Evolutionary conservation across 2,797 vertebrate species (phyloP).

Genomic region (Nyctibius grandis): DNA sequence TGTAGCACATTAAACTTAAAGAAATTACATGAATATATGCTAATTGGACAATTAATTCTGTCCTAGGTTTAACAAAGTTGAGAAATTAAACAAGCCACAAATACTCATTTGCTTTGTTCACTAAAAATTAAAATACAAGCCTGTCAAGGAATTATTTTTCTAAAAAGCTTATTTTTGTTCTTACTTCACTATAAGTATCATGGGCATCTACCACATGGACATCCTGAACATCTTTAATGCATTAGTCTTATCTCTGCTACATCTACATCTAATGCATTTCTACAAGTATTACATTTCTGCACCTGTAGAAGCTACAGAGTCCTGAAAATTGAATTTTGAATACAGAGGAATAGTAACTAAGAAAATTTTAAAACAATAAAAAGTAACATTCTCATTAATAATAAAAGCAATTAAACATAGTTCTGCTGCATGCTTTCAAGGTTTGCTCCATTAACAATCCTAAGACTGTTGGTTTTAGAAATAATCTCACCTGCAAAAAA

Average conservation of each 20-base stretch:
- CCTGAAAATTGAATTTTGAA: background rate
- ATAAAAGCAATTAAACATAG: background rate
- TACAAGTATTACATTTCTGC: background rate
- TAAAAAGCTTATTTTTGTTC: background rate
- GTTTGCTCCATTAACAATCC: background rate
- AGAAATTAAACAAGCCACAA: background rate
- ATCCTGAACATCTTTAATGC: background rate
- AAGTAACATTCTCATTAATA: background rate
- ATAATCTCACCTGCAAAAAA: constrained; percentile 90
- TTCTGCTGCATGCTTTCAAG: background rate
- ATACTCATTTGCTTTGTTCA: background rate
- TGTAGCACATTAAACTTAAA: background rate
- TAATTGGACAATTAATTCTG: background rate
- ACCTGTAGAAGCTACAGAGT: background rate
- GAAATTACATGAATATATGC: background rate
- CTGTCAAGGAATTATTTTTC: background rate
- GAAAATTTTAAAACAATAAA: background rate
- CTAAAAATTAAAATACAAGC: background rate
- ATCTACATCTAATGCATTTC: background rate
- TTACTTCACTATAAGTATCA: background rate
- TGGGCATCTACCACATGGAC: background rate
- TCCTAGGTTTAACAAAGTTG: background rate
- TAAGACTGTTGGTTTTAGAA: constrained; percentile 39
- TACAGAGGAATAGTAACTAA: background rate
- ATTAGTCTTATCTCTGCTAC: background rate